A percentile compares a stretch with the other conserved stretches of the same genome.
phyloP scores from a whole-genome alignment of 2,888 invertebrate species.

The Cephus spinipes region DNA sequence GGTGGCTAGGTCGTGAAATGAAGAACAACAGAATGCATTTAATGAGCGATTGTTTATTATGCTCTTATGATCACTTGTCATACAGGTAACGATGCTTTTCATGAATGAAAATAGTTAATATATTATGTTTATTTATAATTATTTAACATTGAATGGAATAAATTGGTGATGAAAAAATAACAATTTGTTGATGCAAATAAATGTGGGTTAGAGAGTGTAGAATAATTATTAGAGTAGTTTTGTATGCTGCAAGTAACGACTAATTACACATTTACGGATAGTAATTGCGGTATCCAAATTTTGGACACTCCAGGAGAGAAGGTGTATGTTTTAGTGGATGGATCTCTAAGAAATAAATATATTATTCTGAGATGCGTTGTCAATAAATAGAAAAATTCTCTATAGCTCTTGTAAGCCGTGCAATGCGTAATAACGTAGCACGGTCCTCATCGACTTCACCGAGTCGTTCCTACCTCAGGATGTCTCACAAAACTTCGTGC shows the following conservation, averaged over 20 bases:
- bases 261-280: constrained; percentile 28
- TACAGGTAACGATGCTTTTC: constrained; percentile 68
- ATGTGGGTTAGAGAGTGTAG: constrained; percentile 62
- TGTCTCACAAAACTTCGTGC: neutral
- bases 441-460: neutral
- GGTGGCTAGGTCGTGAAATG: constrained; percentile 65
- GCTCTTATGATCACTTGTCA: constrained; percentile 68
- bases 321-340: constrained; percentile 8
- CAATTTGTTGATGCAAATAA: constrained; percentile 65
- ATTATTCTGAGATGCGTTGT: constrained; percentile 21
- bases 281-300: constrained; percentile 17
- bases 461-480: neutral
- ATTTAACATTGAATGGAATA: constrained; percentile 67
- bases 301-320: constrained; percentile 17
- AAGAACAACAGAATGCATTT: constrained; percentile 68
- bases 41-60: constrained; percentile 68
- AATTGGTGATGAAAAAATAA: constrained; percentile 64
- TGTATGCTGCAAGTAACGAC: constrained; percentile 30
- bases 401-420: neutral
- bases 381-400: constrained; percentile 18
- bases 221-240: constrained; percentile 55
- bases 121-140: constrained; percentile 65
- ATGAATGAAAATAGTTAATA: constrained; percentile 68
- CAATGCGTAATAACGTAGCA: neutral
- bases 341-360: constrained; percentile 21